phyloP scores from a whole-genome alignment of 1,140 invertebrate species.

The Druon quercuslanigerum region DNA sequence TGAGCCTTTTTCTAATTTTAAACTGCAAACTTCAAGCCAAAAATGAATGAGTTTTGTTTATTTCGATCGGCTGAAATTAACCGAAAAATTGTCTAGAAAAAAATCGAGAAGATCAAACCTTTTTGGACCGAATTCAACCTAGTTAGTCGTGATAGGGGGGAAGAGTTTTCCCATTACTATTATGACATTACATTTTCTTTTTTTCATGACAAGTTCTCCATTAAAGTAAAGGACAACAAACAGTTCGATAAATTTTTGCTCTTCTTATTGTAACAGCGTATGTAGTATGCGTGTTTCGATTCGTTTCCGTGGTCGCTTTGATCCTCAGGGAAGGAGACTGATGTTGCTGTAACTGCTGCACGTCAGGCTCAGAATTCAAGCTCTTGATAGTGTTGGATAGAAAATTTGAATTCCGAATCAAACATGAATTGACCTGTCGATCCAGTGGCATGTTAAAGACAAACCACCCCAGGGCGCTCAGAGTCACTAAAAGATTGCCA shows the following conservation, averaged over 20 bases:
- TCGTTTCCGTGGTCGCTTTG: slow-evolving; percentile 24
- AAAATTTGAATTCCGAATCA: slow-evolving; percentile 52
- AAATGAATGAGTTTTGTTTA: no score
- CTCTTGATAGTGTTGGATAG: slow-evolving; percentile 44
- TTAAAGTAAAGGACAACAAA: not conserved
- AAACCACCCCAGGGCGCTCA: slow-evolving; percentile 31
- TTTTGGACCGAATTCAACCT: no score
- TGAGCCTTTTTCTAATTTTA: no score
- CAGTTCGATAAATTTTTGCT: not conserved
- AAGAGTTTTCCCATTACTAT: no score
- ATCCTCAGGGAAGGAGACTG: slow-evolving; percentile 1
- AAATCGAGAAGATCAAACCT: no score
- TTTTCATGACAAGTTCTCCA: not conserved
- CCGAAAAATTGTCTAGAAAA: no score
- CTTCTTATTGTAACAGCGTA: not conserved
- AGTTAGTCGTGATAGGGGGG: no score
- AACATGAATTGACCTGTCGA: slow-evolving; percentile 60
- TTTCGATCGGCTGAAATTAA: no score
- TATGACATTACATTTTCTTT: no score
- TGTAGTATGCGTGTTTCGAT: slow-evolving; percentile 5
- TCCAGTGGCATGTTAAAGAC: slow-evolving; percentile 48
- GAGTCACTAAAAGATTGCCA: slow-evolving; percentile 51
- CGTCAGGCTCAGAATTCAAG: slow-evolving; percentile 43
- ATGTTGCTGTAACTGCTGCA: slow-evolving; percentile 3
- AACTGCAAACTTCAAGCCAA: no score